Evolutionary conservation across 2,113 vertebrate species (phyloP), one percentile per base, ranked within the genome.

Genomic region (Lontra canadensis): DNA sequence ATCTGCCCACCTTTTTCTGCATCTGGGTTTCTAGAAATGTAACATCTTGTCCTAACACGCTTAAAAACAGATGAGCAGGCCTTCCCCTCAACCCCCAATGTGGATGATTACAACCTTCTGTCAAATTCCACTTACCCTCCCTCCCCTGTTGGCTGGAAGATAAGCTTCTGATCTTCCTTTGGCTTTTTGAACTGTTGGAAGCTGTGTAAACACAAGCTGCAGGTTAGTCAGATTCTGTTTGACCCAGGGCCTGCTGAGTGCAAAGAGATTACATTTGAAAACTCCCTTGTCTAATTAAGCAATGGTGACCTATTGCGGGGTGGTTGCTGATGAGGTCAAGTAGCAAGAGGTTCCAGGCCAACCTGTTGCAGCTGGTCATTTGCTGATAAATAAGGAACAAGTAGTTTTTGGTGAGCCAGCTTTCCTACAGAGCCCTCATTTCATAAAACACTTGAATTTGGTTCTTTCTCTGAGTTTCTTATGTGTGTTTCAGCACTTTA

Each of bases 121-220:
- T 98, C 98, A 98, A 97, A 96, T 98, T 98, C 97, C 92, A 80
- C 67, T 76, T 89, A 18, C 52, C 80, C 83, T 65, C 93, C 89
- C 44, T 67, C 29, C 92, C 88, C 97, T 88, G 97, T 98, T 98
- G 98, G 97, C 98, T 98, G 88, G 96, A 98, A 98, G 97, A 98
- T 98, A 98, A 97, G 98, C 97, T 97, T 98, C 97, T 98, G 98
- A 99, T 99, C 98, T 98, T 98, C 98, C 97, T 98, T 98, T 98
- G 98, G 98, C 98, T 98, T 99, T 99, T 96, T 98, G 98, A 99
- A 99, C 98, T 98, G 98, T 97, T 98, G 97, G 98, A 98, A 98
- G 98, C 98, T 98, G 98, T 98, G 97, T 98, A 99, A 99, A 99
- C 98, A 99, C 98, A 98, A 94, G 85, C 81, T 96, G 97, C 2